Conservation (phyloP, 2,888 invertebrate species). For the Ophion ventricosus region DNA sequence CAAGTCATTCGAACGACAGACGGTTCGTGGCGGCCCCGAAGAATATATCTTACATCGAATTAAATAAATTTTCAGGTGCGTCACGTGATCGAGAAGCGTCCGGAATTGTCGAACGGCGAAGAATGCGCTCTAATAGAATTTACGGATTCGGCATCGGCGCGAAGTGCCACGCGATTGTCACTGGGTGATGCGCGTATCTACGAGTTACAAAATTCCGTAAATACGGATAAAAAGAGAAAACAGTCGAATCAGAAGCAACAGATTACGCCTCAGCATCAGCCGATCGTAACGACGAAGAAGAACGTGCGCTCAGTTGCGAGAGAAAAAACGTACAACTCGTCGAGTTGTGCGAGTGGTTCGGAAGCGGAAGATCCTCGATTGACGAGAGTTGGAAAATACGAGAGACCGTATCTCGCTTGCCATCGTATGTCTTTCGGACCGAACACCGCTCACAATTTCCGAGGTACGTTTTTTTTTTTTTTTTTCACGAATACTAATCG, state of each 20-base stretch:
- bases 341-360: conserved; percentile 85
- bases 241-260: conserved; percentile 84
- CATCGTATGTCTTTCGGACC: conserved; percentile 68
- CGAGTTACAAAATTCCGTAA: conserved; percentile 87
- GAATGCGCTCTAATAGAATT: conserved; percentile 96
- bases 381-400: conserved; percentile 81
- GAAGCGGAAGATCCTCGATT: conserved; percentile 84
- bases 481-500: too few species aligned
- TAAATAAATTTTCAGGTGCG: conserved; percentile 85
- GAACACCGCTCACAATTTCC: conserved; percentile 73
- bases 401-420: conserved; percentile 83
- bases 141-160: conserved; percentile 93
- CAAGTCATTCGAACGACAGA: too few species aligned
- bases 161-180: conserved; percentile 90
- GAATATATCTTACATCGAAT: neutral
- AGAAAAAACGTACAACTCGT: conserved; percentile 82
- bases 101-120: conserved; percentile 91
- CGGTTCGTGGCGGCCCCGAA: too few species aligned
- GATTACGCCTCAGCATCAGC: conserved; percentile 85
- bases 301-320: conserved; percentile 84
- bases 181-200: conserved; percentile 88
- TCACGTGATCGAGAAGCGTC: conserved; percentile 95
- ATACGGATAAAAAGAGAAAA: conserved; percentile 89
- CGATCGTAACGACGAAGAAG: conserved; percentile 84
- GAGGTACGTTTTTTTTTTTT: conserved; percentile 71